phyloP scores from a whole-genome alignment of 2,888 invertebrate genomes.

The Watsonalla binaria region DNA sequence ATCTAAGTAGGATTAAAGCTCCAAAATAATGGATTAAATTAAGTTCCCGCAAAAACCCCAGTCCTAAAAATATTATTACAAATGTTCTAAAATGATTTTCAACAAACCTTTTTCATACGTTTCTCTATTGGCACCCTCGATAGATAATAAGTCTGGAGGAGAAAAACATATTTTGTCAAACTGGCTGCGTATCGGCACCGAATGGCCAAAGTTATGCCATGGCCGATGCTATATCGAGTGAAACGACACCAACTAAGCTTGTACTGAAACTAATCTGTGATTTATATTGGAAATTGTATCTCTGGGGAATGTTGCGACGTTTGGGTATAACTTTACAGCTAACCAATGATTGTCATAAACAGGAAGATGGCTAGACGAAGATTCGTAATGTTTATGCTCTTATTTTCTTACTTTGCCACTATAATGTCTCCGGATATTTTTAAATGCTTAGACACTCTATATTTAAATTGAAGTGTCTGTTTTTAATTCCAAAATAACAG shows the following conservation, averaged over 20 bases:
- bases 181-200: constrained; percentile 8
- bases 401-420: not conserved
- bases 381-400: not conserved
- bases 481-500: too few species aligned
- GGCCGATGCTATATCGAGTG: constrained; percentile 26
- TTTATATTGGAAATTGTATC: constrained; percentile 11
- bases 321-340: not conserved
- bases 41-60: not conserved
- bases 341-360: not conserved
- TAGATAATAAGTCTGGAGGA: not conserved
- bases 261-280: constrained; percentile 20
- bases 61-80: not conserved
- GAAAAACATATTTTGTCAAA: constrained; percentile 5
- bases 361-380: not conserved
- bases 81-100: not conserved
- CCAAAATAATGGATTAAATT: not conserved
- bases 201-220: constrained; percentile 27
- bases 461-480: too few species aligned
- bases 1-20: too few species aligned
- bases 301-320: not conserved
- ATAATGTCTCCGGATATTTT: too few species aligned
- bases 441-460: too few species aligned
- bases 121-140: not conserved
- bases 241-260: constrained; percentile 21
- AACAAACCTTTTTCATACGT: not conserved